Conservation (phyloP, 92 coral and sea anemone genomes). For the Meandrina meandrites region DNA sequence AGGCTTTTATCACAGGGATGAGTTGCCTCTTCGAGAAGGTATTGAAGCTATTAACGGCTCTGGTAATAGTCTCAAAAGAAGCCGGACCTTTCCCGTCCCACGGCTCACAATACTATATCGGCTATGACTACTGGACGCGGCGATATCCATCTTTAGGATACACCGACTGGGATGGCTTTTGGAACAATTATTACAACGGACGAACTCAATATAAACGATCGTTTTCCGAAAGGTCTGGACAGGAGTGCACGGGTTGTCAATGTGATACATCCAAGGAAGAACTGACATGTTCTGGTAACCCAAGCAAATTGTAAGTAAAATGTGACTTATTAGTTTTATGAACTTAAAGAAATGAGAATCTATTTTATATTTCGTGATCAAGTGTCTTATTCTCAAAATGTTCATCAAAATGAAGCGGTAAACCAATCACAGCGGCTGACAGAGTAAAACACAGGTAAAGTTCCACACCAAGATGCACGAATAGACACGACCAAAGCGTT, state of each 20-base stretch:
- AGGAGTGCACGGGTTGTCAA: constrained; percentile 28
- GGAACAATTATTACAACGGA: constrained; percentile 38
- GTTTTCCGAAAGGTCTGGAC: constrained; percentile 4
- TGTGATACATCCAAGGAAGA: constrained; percentile 22
- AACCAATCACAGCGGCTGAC: no score
- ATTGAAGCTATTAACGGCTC: not conserved
- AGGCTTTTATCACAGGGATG: not conserved
- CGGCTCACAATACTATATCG: constrained; percentile 26
- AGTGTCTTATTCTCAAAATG: no score
- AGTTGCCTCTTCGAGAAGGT: not conserved
- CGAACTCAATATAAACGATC: constrained; percentile 17
- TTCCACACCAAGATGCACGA: no score
- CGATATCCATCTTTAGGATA: constrained; percentile 31
- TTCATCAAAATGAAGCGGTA: no score
- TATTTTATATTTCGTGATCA: no score
- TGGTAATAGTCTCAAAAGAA: not conserved
- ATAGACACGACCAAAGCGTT: no score
- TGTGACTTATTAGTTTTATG: no score
- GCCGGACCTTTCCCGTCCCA: constrained; percentile 24
- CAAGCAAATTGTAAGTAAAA: constrained; percentile 38
- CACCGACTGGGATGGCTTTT: constrained; percentile 46
- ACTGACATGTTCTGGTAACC: constrained; percentile 24
- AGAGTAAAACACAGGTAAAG: no score
- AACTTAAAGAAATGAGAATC: no score
- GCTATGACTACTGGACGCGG: constrained; percentile 27